Evolutionary conservation across 2,797 vertebrate genomes (phyloP), one percentile per base, ranked within the genome.

Genomic region (Ctenochaetus hawaiiensis): DNA sequence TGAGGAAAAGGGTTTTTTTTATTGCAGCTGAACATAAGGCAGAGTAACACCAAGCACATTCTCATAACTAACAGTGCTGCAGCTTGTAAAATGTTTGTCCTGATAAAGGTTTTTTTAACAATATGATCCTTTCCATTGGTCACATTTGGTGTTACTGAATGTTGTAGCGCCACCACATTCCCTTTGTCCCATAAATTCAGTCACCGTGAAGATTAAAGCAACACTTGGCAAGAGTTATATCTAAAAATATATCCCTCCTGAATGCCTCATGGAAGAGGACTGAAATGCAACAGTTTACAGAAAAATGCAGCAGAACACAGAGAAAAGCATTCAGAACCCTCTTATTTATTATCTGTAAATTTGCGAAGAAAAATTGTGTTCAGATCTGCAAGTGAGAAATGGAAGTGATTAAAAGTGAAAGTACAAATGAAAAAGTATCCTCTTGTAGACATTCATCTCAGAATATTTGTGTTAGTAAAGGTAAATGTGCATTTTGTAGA

Each of bases 71-170:
- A 69, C 1, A 16, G 64, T 20, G 4, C 16, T 63, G 39, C 10
- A 49, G 51, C 48, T 57, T 63, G 3, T 45, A 5, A 69, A 76
- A 47, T 12, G 20, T 41, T 65, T 37, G 51, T 63, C 48, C 18
- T 18, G 34, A 34, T 70, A 1, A 30, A 30, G 7, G 64, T 41
- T 13, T 58, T 70, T 70, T 45, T 59, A 34, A 48, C 48, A 30
- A 49, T 30, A 22, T 41, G 6, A 58, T 45, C 41, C 17, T 53
- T 78, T 77, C 26, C 64, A 5, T 37, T 44, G 56, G 67, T 58
- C 51, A 79, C 75, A 78, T 78, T 65, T 84, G 75, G 53, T 77
- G 67, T 68, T 75, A 2, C n/a, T 71, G 63, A 68, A 64, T 71
- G 5, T 37, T 63, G 22, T 6, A n/a, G 70, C 41, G 41, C 5